phyloP scores from a whole-genome alignment of 2,113 vertebrate species.

The Alectura lathami region DNA sequence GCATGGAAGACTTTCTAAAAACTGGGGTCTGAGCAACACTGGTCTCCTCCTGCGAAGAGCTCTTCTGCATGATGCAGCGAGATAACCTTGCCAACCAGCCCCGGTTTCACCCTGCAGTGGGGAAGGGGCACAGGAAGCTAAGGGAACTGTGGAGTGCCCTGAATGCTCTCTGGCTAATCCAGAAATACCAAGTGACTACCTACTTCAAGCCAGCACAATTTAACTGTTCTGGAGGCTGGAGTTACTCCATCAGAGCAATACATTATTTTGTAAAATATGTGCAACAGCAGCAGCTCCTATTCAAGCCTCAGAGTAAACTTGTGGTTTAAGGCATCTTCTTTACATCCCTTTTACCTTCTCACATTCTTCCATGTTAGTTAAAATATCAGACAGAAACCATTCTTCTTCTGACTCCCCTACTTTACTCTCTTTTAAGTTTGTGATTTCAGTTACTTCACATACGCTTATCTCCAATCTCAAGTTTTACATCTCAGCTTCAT shows the following conservation, averaged over 20 bases:
- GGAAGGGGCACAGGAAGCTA: neutral
- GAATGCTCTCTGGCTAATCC: neutral
- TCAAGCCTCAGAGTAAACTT: neutral
- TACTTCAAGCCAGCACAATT: neutral
- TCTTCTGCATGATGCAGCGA: neutral
- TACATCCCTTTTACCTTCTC: neutral
- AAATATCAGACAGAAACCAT: neutral
- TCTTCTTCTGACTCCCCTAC: neutral
- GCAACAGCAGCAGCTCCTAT: neutral
- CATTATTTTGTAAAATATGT: neutral
- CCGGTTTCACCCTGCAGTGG: neutral
- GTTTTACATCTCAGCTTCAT: neutral
- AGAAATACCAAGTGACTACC: neutral
- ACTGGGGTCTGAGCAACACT: neutral
- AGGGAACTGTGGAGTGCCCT: neutral
- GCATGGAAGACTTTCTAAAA: neutral
- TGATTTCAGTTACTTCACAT: neutral
- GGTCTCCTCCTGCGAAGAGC: neutral
- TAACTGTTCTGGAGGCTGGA: neutral
- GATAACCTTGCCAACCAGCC: neutral
- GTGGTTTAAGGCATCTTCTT: neutral
- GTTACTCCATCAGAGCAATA: neutral
- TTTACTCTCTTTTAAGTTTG: neutral
- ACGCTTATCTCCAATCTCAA: neutral
- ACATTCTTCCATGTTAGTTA: neutral